phyloP scores from a whole-genome alignment of 2,888 invertebrate genomes.

The Cyaniris semiargus region DNA sequence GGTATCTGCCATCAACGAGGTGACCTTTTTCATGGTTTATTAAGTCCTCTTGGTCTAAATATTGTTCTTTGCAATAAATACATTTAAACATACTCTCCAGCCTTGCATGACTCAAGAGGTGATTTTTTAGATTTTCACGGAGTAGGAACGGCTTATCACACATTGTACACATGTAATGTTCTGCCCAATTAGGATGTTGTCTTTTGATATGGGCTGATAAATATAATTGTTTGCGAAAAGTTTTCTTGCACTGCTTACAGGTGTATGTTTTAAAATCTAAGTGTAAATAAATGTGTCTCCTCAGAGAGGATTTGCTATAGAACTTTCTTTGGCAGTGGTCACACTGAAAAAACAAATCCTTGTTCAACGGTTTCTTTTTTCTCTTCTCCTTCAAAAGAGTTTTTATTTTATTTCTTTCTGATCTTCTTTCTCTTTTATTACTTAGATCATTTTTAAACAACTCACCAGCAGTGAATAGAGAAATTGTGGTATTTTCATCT shows the following conservation, averaged over 20 bases:
- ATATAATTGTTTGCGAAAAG: slow-evolving; percentile 83
- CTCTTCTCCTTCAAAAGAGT: slow-evolving; percentile 4
- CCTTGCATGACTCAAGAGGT: slow-evolving; percentile 85
- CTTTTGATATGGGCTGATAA: slow-evolving; percentile 83
- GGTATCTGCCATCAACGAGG: slow-evolving; percentile 85
- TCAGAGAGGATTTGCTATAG: slow-evolving; percentile 82
- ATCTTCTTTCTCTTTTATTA: slow-evolving; percentile 11
- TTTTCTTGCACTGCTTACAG: slow-evolving; percentile 82
- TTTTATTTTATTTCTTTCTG: slow-evolving; percentile 25
- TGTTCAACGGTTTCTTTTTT: slow-evolving; percentile 30
- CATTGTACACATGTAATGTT: slow-evolving; percentile 84
- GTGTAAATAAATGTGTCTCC: slow-evolving; percentile 84
- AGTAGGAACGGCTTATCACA: slow-evolving; percentile 88
- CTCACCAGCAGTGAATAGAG: neutral
- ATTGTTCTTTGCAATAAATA: slow-evolving; percentile 79
- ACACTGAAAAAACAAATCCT: slow-evolving; percentile 65
- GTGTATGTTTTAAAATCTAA: slow-evolving; percentile 82
- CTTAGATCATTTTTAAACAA: neutral
- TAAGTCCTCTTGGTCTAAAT: slow-evolving; percentile 54
- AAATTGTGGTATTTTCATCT: slow-evolving; percentile 23
- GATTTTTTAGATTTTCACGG: slow-evolving; percentile 87
- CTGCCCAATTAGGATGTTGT: slow-evolving; percentile 71
- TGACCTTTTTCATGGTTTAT: slow-evolving; percentile 88
- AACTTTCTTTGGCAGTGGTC: slow-evolving; percentile 83
- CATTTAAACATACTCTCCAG: slow-evolving; percentile 80